Base-by-base conservation (phyloP, 1,140 invertebrate species). In the Temnothorax longispinosus region DNA sequence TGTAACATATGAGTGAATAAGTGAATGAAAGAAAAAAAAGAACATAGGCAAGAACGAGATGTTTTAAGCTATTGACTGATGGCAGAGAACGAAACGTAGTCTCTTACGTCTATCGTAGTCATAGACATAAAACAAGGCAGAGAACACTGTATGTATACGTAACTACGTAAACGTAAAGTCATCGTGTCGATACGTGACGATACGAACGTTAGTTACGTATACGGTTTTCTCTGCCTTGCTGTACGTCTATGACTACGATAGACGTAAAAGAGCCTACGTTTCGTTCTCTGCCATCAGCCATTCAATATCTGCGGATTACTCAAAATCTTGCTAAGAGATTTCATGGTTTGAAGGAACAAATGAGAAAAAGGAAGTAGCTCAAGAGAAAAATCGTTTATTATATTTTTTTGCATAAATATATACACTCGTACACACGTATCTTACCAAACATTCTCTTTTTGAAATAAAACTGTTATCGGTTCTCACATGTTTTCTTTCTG, bases 291-390 rank as follows among this genome's bases (percentile, higher is more conserved):
- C 27, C 27, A 27, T 27, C 27, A 41, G 38, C 38, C 6, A 41
- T 41, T 41, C 38, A 41, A 41, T 3, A 41, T 6, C 38, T 41
- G 56, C 81, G 78, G 67, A 65, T 80, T 64, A 84, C 72, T 91
- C 50, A 65, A 86, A 35, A 56, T 0, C 15, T 72, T 72, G 67
- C 52, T 90, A 84, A 82, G 60, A 88, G 86, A 89, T 71, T 52
- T 88, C 58, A 74, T 88, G 50, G 72, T 82, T 89, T 47, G 67
- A 86, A 88, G 52, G 38, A 85, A 62, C 15, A 81, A 62, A 64
- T 27, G 21, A 86, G 21, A 69, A 82, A 60, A 47, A 82, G 1
- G n/a, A 72, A 88, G 56, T 84, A 58, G 80, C 86, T 92, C 86
- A 82, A 88, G 44, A 67, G 27, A 84, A 64, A 80, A 77, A 78